Conservation (phyloP, 1,140 invertebrate genomes). For the Psilanteris sp. region DNA sequence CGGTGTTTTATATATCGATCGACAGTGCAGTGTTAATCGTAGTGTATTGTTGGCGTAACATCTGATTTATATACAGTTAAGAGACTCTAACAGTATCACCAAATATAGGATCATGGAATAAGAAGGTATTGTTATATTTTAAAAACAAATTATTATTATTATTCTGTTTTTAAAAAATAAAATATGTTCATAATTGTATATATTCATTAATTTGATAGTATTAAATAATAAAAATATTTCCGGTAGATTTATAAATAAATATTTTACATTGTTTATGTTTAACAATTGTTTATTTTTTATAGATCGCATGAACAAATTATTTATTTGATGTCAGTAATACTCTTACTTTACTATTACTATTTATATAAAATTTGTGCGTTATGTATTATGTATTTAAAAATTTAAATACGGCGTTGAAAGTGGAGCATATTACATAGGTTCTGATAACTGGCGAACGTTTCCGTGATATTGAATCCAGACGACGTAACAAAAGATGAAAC, state of each 20-base stretch:
- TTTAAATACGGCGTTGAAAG: constrained; percentile 17
- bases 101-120: constrained; percentile 49
- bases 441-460: constrained; percentile 33
- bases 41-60: constrained; percentile 65
- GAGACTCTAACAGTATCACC: constrained; percentile 47
- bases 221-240: too few relatives aligned
- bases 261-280: too few relatives aligned
- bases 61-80: constrained; percentile 45
- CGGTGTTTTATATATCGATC: constrained; percentile 65
- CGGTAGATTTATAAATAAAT: too few relatives aligned
- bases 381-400: too few relatives aligned
- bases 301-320: too few relatives aligned
- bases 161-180: too few relatives aligned
- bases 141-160: constrained; percentile 34
- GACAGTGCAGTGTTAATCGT: constrained; percentile 67
- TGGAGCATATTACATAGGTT: constrained; percentile 34
- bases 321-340: too few relatives aligned
- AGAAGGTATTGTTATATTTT: constrained; percentile 62
- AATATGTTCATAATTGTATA: too few relatives aligned
- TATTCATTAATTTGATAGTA: too few relatives aligned
- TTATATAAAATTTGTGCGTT: too few relatives aligned
- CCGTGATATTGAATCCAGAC: constrained; percentile 43
- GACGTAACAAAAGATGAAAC: constrained; percentile 49
- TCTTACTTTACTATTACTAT: too few relatives aligned
- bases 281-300: too few relatives aligned